These are phyloP conservation scores for Megaceryle maxima DNA, from an alignment of 2,113 vertebrate species.

Conservation along the genomic window DNA sequence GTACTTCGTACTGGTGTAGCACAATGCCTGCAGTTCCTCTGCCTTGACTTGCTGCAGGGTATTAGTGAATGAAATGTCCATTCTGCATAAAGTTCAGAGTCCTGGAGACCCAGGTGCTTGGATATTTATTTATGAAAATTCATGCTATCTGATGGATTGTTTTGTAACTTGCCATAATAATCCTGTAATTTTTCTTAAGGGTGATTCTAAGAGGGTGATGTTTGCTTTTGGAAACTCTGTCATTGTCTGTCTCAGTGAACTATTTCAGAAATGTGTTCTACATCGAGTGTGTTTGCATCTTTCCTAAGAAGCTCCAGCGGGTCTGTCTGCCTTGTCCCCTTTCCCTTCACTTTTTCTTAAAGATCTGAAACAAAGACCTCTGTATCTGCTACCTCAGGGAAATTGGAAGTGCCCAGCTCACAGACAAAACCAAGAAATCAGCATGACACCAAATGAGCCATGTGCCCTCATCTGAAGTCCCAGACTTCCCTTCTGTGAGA, in stretches of 20 bases:
- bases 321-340: neutral
- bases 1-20: neutral
- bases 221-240: neutral
- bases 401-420: conserved; percentile 23
- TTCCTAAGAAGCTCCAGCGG: neutral
- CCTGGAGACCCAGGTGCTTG: neutral
- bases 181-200: neutral
- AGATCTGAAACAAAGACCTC: conserved; percentile 22
- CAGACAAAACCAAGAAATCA: neutral
- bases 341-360: neutral
- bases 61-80: rapidly evolving
- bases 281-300: neutral
- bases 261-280: neutral
- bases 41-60: neutral
- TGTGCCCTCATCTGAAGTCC: neutral
- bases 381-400: conserved; percentile 67
- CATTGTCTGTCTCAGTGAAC: neutral
- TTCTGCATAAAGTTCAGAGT: neutral
- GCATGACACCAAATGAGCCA: neutral
- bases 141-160: neutral
- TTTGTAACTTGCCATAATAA: neutral
- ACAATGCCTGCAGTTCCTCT: neutral
- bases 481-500: neutral
- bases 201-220: neutral
- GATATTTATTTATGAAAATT: neutral